A percentile compares a stretch with the other conserved stretches of the same genome.
Evolutionary conservation across 1,140 invertebrate genomes (phyloP).

Genomic region (Batillaria attramentaria): DNA sequence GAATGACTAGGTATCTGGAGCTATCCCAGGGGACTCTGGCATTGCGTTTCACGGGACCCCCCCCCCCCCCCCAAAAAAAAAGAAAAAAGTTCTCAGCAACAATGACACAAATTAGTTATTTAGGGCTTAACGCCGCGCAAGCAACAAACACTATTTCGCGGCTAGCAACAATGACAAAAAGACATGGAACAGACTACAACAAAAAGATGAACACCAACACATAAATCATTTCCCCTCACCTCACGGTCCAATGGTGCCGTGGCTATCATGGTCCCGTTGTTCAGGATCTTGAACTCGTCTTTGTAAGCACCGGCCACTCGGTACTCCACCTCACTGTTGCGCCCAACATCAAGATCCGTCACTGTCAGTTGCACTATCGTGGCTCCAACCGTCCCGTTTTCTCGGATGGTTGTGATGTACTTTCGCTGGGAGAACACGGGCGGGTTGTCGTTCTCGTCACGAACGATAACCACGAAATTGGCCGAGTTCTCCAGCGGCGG

Average conservation of each 20-base stretch:
- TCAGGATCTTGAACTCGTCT: slow-evolving; percentile 37
- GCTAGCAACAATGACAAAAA: neutral
- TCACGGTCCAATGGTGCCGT: slow-evolving; percentile 44
- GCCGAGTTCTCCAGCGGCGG: slow-evolving; percentile 40
- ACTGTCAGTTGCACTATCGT: slow-evolving; percentile 76
- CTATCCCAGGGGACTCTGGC: too few relatives aligned
- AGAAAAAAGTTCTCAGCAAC: too few relatives aligned
- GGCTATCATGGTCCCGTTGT: slow-evolving; percentile 37
- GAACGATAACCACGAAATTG: slow-evolving; percentile 78
- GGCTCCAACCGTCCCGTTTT: slow-evolving; percentile 40
- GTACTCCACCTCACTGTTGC: slow-evolving; percentile 83
- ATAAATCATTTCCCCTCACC: neutral
- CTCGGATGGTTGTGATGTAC: slow-evolving; percentile 78
- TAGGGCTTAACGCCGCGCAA: too few relatives aligned
- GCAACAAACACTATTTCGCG: too few relatives aligned
- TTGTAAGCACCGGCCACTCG: slow-evolving; percentile 74
- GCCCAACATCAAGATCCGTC: slow-evolving; percentile 84
- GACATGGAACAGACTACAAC: neutral
- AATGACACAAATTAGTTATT: too few relatives aligned
- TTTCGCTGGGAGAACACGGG: slow-evolving; percentile 84
- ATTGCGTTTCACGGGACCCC: too few relatives aligned
- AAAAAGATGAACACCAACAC: neutral
- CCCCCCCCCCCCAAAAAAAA: too few relatives aligned
- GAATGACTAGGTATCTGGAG: too few relatives aligned
- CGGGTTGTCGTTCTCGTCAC: slow-evolving; percentile 92